Base-by-base conservation (phyloP, 2,888 invertebrate genomes). In the Athripsodes cinereus region DNA sequence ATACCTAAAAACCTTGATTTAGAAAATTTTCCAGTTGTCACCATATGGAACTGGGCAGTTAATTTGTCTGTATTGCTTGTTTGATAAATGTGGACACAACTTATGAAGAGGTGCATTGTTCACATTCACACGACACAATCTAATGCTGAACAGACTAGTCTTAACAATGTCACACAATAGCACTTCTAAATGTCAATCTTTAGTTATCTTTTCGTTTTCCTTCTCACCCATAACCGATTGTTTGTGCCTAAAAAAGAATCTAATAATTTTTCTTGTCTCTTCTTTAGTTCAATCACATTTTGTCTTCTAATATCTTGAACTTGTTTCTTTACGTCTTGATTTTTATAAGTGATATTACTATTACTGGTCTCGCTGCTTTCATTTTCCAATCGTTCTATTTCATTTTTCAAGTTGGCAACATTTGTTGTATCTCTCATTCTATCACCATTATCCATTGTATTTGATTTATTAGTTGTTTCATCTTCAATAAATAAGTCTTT, bases 401-500 rank as follows among this genome's bases (percentile, higher is more conserved):
- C 61, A 22, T 67, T 64, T 65, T 69, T 71, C 64, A 68, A 66
- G 49, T 70, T 69, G 21, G 52, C 18, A 8, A 54, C 31, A 13
- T 47, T 47, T 13, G 13, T 13, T 54, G 18, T 22, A n/a, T n/a
- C n/a, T n/a, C n/a, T n/a, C n/a, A n/a, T n/a, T 57, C 66, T 69
- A 22, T 66, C 70, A 62, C 60, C 40, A 68, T 50, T 40, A 22
- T 52, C 35, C 22, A 52, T 55, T 22, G 48, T 57, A 2, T 60
- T 72, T 70, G 1, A 71, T 68, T 22, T 68, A 66, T 13, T 77
- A 1, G 62, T 62, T 2, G 10, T 8, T 20, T 44, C 47, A 20
- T 57, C 34, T 16, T 57, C 78, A 1, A 76, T 74, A 66, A 87
- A 87, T 46, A 87, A 69, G 64, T 83, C 82, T 64, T 81, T 83